Evolutionary conservation across 2,113 vertebrate genomes (phyloP), one percentile per base, ranked within the genome.

Genomic region (Sceloporus tristichus): DNA sequence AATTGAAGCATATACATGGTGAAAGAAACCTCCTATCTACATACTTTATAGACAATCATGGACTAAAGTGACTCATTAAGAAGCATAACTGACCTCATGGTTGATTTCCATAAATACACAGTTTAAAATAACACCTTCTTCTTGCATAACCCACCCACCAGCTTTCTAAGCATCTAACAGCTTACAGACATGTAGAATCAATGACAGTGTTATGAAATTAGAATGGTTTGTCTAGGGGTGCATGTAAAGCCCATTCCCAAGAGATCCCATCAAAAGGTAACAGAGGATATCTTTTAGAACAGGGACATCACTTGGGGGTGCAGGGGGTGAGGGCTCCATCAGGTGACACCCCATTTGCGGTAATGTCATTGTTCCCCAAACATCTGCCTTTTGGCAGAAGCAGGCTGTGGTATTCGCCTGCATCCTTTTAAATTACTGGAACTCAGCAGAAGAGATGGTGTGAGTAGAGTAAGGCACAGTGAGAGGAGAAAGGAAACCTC

Each of bases 91-190:
- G 88, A 90, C 42, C 68, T 86, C 74, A 34, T 83, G 71, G 56
- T 91, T 84, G 78, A 84, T 79, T 87, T 9, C 88, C 90, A 87
- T 78, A 84, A 19, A 92, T 70, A 87, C 79, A 88, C 62, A 66
- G 23, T 79, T 8, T 91, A 42, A 85, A 85, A 91, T 91, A 90
- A 93, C 84, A 77, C 93, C 84, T 90, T 95, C 82, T 0, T 90
- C 82, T 80, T 89, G 91, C 14, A 2, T 93, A 95, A 90, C 70
- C 94, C 79, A 85, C 4, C 21, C 0, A 4, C 59, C 62, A 91
- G 54, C 81, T 16, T 84, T 86, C 86, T 70, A 77, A 56, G 74
- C 14, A 48, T 80, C 88, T 75, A 82, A 89, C 91, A 87, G 80
- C 78, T 40, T 71, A 70, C 21, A 81, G 71, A 42, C 78, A 78